Percentiles rank a stretch among this genome's conserved stretches.
These are phyloP conservation scores for Nasonia giraulti DNA, from an alignment of 1,140 invertebrate species.

Conservation along the genomic window DNA sequence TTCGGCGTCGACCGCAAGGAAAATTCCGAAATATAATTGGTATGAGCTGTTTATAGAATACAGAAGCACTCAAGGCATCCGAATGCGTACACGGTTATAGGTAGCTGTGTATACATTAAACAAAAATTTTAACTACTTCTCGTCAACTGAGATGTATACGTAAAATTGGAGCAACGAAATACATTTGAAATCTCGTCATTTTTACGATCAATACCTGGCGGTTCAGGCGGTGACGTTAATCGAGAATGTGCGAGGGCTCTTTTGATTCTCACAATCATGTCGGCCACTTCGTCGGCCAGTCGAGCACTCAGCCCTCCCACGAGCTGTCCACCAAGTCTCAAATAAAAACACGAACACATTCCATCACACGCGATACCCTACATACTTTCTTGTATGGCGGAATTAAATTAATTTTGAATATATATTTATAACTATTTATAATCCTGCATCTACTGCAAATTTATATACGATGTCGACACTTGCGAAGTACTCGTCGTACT, in stretches of 20 bases:
- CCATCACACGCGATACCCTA: constrained; percentile 53
- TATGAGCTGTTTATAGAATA: neutral
- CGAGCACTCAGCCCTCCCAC: constrained; percentile 63
- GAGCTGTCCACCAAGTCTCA: constrained; percentile 65
- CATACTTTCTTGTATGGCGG: neutral
- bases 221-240: constrained; percentile 59
- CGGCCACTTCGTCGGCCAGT: constrained; percentile 64
- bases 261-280: constrained; percentile 68
- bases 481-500: constrained; percentile 20
- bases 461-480: neutral
- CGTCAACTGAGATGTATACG: too few species aligned
- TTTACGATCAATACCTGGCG: constrained; percentile 59
- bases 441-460: neutral
- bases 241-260: constrained; percentile 61
- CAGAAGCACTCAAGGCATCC: neutral
- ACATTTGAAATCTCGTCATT: neutral
- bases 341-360: constrained; percentile 70
- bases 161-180: neutral
- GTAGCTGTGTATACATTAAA: too few species aligned
- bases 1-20: neutral
- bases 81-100: neutral
- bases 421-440: neutral
- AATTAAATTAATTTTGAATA: neutral
- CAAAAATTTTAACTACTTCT: too few species aligned
- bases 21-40: constrained; percentile 17